Percentiles rank a stretch among this genome's conserved stretches.
phyloP scores from a whole-genome alignment of 2,888 invertebrate species.

The Aporophyla lueneburgensis region DNA sequence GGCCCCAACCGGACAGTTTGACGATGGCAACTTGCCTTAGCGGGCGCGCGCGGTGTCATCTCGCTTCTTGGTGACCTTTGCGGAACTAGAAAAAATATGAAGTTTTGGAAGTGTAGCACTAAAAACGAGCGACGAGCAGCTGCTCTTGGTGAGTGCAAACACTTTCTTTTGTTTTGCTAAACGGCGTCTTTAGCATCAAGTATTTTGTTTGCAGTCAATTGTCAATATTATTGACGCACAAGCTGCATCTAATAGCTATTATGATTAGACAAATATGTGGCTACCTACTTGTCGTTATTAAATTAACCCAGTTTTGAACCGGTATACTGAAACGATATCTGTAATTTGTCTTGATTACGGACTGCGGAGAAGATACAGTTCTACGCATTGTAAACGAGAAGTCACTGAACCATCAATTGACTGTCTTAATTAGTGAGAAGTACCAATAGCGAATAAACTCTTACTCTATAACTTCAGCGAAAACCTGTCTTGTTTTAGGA shows the following conservation, averaged over 20 bases:
- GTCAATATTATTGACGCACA: slow-evolving; percentile 23
- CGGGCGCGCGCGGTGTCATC: slow-evolving; percentile 82
- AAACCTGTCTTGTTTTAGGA: background rate
- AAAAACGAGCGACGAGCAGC: slow-evolving; percentile 79
- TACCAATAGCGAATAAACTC: slow-evolving; percentile 15
- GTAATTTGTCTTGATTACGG: slow-evolving; percentile 74
- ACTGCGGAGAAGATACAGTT: slow-evolving; percentile 66
- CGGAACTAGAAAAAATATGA: slow-evolving; percentile 76
- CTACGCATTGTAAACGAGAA: slow-evolving; percentile 53
- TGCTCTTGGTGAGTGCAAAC: slow-evolving; percentile 76
- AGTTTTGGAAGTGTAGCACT: slow-evolving; percentile 87
- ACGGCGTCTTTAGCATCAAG: background rate
- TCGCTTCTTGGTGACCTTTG: slow-evolving; percentile 71
- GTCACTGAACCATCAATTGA: slow-evolving; percentile 66
- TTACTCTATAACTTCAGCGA: background rate
- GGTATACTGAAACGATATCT: slow-evolving; percentile 67
- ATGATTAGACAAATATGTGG: slow-evolving; percentile 23
- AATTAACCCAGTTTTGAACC: slow-evolving; percentile 72
- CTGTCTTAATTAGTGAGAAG: slow-evolving; percentile 36
- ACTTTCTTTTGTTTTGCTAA: slow-evolving; percentile 38
- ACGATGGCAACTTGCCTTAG: slow-evolving; percentile 83
- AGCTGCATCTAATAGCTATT: slow-evolving; percentile 2
- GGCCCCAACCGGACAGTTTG: slow-evolving; percentile 84
- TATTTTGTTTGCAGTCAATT: slow-evolving; percentile 10
- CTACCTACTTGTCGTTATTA: slow-evolving; percentile 57